Evolutionary conservation across 2,797 vertebrate genomes (phyloP).

Genomic region (Aulostomus chinensis): DNA sequence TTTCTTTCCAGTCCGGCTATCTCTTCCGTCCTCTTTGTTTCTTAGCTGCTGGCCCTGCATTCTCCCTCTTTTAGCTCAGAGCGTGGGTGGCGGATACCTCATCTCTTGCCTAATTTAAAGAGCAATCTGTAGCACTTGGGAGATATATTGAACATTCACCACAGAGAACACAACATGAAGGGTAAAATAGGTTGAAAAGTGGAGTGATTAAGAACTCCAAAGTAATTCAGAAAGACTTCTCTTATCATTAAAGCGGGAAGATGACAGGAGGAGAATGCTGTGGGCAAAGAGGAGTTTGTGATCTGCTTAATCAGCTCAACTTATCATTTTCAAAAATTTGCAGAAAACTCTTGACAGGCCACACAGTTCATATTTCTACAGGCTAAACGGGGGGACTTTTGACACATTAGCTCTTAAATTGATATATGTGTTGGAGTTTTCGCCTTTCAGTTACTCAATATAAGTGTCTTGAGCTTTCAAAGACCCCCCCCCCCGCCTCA

Average conservation of each 20-base stretch:
- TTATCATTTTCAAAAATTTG: not conserved
- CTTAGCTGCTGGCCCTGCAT: too few relatives aligned
- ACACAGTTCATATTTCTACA: too few relatives aligned
- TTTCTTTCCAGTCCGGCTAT: not conserved
- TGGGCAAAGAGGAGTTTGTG: conserved; percentile 3
- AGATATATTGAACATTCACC: conserved; percentile 26
- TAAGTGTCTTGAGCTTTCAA: too few relatives aligned
- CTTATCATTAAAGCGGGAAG: conserved; percentile 18
- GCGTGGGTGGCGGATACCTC: too few relatives aligned
- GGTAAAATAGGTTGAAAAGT: conserved; percentile 32
- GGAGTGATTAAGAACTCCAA: conserved; percentile 43
- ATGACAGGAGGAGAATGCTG: conserved; percentile 2
- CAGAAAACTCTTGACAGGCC: conserved; percentile 3
- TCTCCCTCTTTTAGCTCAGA: too few relatives aligned
- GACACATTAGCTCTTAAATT: too few relatives aligned
- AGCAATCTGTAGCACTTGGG: conserved; percentile 33
- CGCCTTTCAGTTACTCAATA: not conserved
- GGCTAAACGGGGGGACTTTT: too few relatives aligned
- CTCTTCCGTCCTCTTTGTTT: not conserved
- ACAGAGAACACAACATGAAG: conserved; percentile 37
- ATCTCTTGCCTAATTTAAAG: conserved; percentile 52
- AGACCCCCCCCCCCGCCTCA: too few relatives aligned
- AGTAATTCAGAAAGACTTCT: conserved; percentile 12
- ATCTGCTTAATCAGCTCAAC: not conserved
- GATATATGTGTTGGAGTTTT: too few relatives aligned